A percentile compares a stretch with the other conserved stretches of the same genome.
These are phyloP conservation scores for Cyphomyrmex costatus DNA, from an alignment of 1,140 invertebrate genomes.

Conservation along the genomic window DNA sequence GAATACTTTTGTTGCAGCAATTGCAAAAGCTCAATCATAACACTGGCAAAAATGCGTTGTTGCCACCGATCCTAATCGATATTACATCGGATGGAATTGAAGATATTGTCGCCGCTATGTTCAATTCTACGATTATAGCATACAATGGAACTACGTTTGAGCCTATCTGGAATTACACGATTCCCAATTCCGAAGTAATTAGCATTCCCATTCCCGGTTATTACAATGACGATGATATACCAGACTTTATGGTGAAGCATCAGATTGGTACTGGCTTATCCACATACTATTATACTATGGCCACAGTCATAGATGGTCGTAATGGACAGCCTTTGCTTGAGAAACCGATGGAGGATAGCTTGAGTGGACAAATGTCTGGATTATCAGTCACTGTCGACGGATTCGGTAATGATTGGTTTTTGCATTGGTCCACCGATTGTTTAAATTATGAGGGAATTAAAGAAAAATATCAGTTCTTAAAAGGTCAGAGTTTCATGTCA, in stretches of 20 bases:
- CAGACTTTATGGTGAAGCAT: constrained; percentile 94
- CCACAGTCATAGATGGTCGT: constrained; percentile 90
- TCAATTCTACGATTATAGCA: constrained; percentile 91
- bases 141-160: constrained; percentile 90
- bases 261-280: constrained; percentile 92
- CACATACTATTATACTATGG: constrained; percentile 92
- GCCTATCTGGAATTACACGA: constrained; percentile 91
- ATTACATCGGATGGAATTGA: constrained; percentile 91
- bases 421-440: constrained; percentile 92
- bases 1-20: constrained; percentile 79
- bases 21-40: constrained; percentile 84
- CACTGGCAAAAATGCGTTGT: constrained; percentile 86
- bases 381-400: constrained; percentile 89
- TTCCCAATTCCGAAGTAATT: constrained; percentile 89
- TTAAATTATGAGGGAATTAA: constrained; percentile 85
- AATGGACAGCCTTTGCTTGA: constrained; percentile 90
- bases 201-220: constrained; percentile 93
- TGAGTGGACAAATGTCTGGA: constrained; percentile 90
- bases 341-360: constrained; percentile 89
- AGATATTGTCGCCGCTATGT: constrained; percentile 92
- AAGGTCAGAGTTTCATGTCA: constrained; percentile 89
- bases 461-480: constrained; percentile 81
- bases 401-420: constrained; percentile 91
- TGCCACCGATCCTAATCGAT: constrained; percentile 92
- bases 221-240: constrained; percentile 93